Evolutionary conservation across 1,140 invertebrate genomes (phyloP), one percentile per base, ranked within the genome.

Genomic region (Whitmania pigra): DNA sequence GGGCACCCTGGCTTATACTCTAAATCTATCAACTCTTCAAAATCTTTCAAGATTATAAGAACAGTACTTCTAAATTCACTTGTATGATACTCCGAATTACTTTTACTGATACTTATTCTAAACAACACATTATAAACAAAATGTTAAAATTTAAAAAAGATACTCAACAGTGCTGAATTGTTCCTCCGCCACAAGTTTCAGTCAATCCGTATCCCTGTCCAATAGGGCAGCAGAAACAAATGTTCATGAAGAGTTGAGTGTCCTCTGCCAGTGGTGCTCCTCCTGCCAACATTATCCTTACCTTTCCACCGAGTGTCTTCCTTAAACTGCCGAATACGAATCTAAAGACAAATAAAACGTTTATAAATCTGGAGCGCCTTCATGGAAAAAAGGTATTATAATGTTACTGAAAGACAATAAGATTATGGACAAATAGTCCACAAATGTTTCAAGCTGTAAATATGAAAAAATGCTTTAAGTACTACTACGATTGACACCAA

Each of bases 171-270:
- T 93, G 89, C 87, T 92, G 90, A 71, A 95, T 89, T 22, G 92
- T 90, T 36, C 91, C 92, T 78, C 90, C 92, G 4, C 93, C 94
- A 76, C 90, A 90, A 17, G 94, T 97, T 86, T 99, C 95, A 1
- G 96, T 99, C 53, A 98, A 86, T 13, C 95, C 96, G 84, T 99
- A 99, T 66, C 95, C 96, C 80, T 95, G 93, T 67, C 91, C 87
- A 29, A 98, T 87, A 63, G 89, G 88, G 60, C 90, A 88, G 79
- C 92, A 96, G 29, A 99, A 86, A 79, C 93, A 95, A 72, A 91
- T 88, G 80, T 94, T 90, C 76, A 97, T 91, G 80, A 97, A 94
- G 77, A 89, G 87, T 78, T 99, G 94, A 11, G 94, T 97, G 78
- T 97, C 93, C 3, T 92, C 87, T n/a, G 91, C 91, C 0, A 99